Evolutionary conservation across 2,888 invertebrate species (phyloP), one percentile per base, ranked within the genome.

Genomic region (Neria commutata): DNA sequence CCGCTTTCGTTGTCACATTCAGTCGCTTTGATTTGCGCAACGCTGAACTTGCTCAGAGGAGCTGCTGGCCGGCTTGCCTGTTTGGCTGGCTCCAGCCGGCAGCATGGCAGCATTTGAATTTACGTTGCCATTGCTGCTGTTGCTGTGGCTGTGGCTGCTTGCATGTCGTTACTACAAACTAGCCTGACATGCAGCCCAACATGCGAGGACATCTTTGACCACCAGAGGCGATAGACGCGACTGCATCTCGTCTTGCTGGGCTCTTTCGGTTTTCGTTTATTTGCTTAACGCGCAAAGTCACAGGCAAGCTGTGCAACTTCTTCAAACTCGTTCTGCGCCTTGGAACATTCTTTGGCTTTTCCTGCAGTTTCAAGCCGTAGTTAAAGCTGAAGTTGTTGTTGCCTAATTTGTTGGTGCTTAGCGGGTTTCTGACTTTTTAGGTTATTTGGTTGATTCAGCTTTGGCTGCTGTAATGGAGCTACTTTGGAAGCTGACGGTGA

Each of bases 131-230:
- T 37, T 37, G 8, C 11, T n/a, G 6, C 29, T 37, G 42, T n/a
- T 33, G 48, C 47, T 62, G 63, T 73, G 71, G 68, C 66, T 65
- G 69, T 70, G 72, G 60, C 57, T 55, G 40, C 24, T 29, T 17
- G 40, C 48, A 54, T 25, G 16, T 21, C 23, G 8, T 19, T 21
- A 23, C 51, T 34, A 2, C 34, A 40, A 6, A 46, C 40, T 46
- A 47, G 56, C 55, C 26, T 53, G 56, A 54, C 54, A 57, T 48
- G 58, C 47, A 54, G 56, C 64, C n/a, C 65, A 68, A 70, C 67
- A 66, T 66, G 65, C 65, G 70, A 60, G 63, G 67, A 72, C 71
- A 68, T 62, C 73, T 69, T 57, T 73, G 70, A 65, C 67, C 73
- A 71, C 65, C 72, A 58, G 54, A 24, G 50, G 40, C 47, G 47